Evolutionary conservation across 2,113 vertebrate genomes (phyloP).

Genomic region (Eulacestoma nigropectus): DNA sequence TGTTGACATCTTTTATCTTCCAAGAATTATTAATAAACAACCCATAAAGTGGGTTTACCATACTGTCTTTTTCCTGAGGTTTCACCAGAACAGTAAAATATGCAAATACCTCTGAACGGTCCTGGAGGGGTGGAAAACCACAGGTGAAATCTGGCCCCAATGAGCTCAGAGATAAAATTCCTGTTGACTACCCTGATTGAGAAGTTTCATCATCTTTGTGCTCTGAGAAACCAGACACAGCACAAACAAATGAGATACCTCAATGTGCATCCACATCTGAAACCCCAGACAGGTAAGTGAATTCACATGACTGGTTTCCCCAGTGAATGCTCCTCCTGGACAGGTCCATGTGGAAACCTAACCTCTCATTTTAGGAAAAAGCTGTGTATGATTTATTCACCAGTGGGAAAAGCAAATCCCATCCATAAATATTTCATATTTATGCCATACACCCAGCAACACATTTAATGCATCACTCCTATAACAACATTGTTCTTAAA

Average conservation of each 20-base stretch:
- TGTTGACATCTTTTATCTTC: background rate
- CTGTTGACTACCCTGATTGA: background rate
- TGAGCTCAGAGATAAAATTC: background rate
- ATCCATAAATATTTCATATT: conserved; percentile 12
- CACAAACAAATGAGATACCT: background rate
- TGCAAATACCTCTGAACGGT: background rate
- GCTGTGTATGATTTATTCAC: conserved; percentile 12
- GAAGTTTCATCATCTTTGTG: background rate
- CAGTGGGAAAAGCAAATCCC: conserved; percentile 11
- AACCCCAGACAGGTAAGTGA: background rate
- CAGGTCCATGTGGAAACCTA: background rate
- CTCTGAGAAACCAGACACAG: background rate
- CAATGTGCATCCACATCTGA: background rate
- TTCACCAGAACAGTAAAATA: background rate
- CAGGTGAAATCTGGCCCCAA: background rate
- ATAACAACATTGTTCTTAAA: background rate
- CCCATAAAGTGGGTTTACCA: background rate
- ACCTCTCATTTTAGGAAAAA: background rate
- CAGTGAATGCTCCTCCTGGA: background rate
- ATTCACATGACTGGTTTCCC: background rate
- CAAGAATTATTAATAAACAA: background rate
- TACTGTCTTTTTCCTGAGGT: background rate
- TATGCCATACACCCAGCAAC: conserved; percentile 9
- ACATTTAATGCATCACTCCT: conserved; percentile 4
- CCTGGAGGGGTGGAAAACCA: background rate